Percentiles rank a stretch among this genome's conserved stretches.
Evolutionary conservation across 1,140 invertebrate species (phyloP).

Genomic region (Zaprionus gabonicus): DNA sequence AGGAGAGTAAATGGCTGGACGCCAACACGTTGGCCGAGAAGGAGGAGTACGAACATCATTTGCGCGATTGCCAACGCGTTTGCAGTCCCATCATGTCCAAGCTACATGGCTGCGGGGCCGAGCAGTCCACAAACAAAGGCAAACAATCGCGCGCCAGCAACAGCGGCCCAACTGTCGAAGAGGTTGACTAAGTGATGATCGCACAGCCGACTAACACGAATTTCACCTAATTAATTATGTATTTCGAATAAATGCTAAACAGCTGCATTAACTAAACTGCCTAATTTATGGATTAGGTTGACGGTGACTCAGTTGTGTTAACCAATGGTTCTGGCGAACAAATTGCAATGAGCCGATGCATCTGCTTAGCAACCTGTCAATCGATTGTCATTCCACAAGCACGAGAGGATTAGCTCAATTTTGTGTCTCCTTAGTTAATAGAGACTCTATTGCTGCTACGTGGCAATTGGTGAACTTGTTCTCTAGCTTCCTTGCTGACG

Average conservation of each 20-base stretch:
- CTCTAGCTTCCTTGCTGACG: constrained; percentile 21
- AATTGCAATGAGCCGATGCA: constrained; percentile 57
- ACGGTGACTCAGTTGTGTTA: constrained; percentile 7
- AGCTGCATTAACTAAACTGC: not conserved
- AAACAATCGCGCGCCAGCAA: constrained; percentile 73
- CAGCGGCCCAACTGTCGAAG: constrained; percentile 68
- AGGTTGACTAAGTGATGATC: constrained; percentile 64
- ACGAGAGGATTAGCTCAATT: not conserved
- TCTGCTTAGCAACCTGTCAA: constrained; percentile 48
- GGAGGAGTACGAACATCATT: constrained; percentile 90
- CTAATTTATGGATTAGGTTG: not conserved
- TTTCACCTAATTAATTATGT: constrained; percentile 25
- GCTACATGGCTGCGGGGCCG: constrained; percentile 86
- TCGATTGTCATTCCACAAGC: constrained; percentile 12
- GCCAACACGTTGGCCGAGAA: constrained; percentile 89
- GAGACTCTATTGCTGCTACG: constrained; percentile 52
- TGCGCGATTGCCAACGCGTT: constrained; percentile 90
- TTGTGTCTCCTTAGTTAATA: constrained; percentile 33
- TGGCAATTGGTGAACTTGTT: constrained; percentile 30
- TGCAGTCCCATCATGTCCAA: constrained; percentile 92
- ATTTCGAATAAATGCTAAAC: constrained; percentile 52
- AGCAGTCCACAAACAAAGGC: constrained; percentile 55
- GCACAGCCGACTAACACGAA: not conserved
- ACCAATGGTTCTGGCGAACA: constrained; percentile 52
- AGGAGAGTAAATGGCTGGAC: constrained; percentile 87